Percentiles rank a stretch among this genome's conserved stretches.
phyloP scores from a whole-genome alignment of 2,888 invertebrate species.

The Onthophagus sagittarius region DNA sequence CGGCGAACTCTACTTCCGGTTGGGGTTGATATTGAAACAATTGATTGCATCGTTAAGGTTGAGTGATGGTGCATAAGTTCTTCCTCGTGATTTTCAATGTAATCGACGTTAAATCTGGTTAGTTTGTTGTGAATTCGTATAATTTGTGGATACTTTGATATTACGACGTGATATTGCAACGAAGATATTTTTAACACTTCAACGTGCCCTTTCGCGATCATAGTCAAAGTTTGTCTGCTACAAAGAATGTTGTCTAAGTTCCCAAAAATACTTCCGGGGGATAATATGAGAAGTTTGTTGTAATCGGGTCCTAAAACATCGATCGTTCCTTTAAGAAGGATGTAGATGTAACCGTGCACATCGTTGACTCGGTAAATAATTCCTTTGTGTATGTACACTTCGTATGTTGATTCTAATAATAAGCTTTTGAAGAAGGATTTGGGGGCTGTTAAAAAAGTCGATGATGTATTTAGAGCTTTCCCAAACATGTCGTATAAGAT shows the following conservation, averaged over 20 bases:
- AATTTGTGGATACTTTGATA: slow-evolving; percentile 27
- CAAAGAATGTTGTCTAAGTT: slow-evolving; percentile 29
- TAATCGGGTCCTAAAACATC: slow-evolving; percentile 34
- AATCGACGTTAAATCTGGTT: slow-evolving; percentile 29
- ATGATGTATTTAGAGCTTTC: slow-evolving; percentile 18
- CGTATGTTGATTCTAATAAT: slow-evolving; percentile 21
- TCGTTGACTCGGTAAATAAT: slow-evolving; percentile 29
- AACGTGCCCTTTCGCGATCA: slow-evolving; percentile 33
- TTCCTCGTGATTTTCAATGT: slow-evolving; percentile 18
- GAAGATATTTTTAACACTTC: slow-evolving; percentile 28
- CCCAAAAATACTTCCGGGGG: slow-evolving; percentile 33
- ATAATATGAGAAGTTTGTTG: slow-evolving; percentile 26
- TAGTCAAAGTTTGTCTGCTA: slow-evolving; percentile 30
- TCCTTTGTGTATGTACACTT: slow-evolving; percentile 21
- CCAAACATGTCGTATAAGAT: slow-evolving; percentile 29
- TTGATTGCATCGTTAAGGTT: background rate
- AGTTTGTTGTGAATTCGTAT: slow-evolving; percentile 18
- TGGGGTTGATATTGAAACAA: background rate
- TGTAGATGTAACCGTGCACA: slow-evolving; percentile 29
- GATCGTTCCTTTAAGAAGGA: slow-evolving; percentile 30
- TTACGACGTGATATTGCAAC: slow-evolving; percentile 25
- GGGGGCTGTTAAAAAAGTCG: slow-evolving; percentile 23
- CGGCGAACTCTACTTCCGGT: background rate
- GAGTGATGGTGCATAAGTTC: background rate
- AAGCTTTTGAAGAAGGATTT: slow-evolving; percentile 27